Evolutionary conservation across 2,113 vertebrate genomes (phyloP).

Genomic region (Propithecus coquereli): DNA sequence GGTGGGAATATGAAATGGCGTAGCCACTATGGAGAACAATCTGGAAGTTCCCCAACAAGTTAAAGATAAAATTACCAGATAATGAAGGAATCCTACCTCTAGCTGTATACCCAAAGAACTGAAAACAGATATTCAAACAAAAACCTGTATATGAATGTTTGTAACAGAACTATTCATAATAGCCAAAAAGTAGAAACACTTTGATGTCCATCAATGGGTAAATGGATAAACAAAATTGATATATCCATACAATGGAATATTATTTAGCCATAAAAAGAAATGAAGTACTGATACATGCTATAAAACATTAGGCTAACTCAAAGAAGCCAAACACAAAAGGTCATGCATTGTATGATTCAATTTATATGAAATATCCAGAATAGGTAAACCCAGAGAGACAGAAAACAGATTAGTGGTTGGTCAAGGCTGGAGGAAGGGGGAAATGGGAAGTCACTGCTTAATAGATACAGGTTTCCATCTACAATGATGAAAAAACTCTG

Average conservation of each 20-base stretch:
- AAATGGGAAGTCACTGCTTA: neutral
- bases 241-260: neutral
- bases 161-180: neutral
- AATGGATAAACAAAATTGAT: neutral
- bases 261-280: neutral
- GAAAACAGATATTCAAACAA: neutral
- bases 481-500: neutral
- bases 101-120: neutral
- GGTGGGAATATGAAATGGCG: neutral
- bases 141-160: neutral
- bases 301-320: neutral
- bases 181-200: neutral
- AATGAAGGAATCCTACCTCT: neutral
- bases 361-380: neutral
- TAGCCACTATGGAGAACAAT: neutral
- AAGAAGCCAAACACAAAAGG: neutral
- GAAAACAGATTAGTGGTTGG: neutral
- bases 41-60: neutral
- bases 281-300: neutral
- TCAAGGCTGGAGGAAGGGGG: neutral
- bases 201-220: neutral
- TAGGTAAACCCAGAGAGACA: neutral
- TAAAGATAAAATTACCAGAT: neutral
- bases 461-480: neutral
- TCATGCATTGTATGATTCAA: neutral